Percentiles rank a stretch among this genome's conserved stretches.
phyloP scores from a whole-genome alignment of 1,140 invertebrate genomes.

The Drosophila pseudoananassae region DNA sequence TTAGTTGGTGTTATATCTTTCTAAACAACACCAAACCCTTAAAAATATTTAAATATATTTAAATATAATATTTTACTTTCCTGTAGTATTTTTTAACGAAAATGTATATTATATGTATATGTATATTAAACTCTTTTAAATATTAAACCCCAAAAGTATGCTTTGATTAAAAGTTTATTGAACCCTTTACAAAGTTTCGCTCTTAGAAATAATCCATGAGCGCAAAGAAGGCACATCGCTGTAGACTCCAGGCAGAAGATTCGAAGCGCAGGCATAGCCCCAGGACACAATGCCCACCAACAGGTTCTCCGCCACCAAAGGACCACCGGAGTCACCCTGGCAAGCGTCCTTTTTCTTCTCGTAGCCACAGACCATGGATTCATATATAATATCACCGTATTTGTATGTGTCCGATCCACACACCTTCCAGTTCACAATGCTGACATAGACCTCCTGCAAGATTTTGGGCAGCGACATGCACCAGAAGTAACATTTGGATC shows the following conservation, averaged over 20 bases:
- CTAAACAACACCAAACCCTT: no score
- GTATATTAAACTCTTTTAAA: not conserved
- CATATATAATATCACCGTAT: constrained; percentile 73
- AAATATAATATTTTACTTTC: no score
- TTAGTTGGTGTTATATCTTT: no score
- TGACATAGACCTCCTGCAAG: constrained; percentile 22
- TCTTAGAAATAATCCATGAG: constrained; percentile 72
- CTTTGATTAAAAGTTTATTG: not conserved
- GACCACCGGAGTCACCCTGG: constrained; percentile 83
- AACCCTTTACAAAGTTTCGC: constrained; percentile 8
- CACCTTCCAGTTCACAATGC: constrained; percentile 18
- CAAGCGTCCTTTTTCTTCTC: constrained; percentile 79
- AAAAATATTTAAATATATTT: no score
- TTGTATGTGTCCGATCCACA: constrained; percentile 29
- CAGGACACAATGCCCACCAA: constrained; percentile 87
- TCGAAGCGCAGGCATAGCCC: constrained; percentile 86
- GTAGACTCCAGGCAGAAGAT: constrained; percentile 86
- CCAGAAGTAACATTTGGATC: constrained; percentile 33
- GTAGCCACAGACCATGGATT: constrained; percentile 86
- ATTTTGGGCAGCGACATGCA: constrained; percentile 26
- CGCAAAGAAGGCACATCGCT: constrained; percentile 84
- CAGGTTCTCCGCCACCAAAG: constrained; percentile 66
- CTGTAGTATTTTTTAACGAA: not conserved
- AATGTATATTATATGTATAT: no score
- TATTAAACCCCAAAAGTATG: constrained; percentile 17